Evolutionary conservation across 1,140 invertebrate species (phyloP), one percentile per base, ranked within the genome.

Genomic region (Eumeta japonica): DNA sequence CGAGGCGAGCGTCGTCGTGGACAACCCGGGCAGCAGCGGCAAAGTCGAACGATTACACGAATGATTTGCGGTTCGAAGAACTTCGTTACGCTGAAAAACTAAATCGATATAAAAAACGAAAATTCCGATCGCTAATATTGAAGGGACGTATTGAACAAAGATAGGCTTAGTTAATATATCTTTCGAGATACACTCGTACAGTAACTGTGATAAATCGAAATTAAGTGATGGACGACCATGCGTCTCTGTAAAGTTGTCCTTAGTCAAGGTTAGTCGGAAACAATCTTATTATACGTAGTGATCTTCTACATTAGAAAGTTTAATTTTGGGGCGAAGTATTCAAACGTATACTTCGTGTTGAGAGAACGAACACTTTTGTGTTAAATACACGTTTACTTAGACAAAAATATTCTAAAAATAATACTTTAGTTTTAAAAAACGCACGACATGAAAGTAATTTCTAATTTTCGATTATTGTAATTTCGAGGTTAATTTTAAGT

Each of bases 21-120:
- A 53, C 27, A 60, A 63, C 10, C 54, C 59, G 4, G 66, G 70
- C 1, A 55, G 45, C 3, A 74, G 56, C 30, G 70, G 66, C 13
- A 71, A 74, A 32, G 63, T 74, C 3, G 57, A 71, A 39, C 57
- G 66, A 32, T 38, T 74, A 30, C 50, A 58, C 30, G 63, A 68
- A 16, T 47, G 55, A 36, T 52, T n/a, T n/a, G n/a, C n/a, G n/a
- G n/a, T n/a, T n/a, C n/a, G n/a, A n/a, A n/a, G n/a, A n/a, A n/a
- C n/a, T n/a, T n/a, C n/a, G n/a, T n/a, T n/a, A n/a, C n/a, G n/a
- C n/a, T n/a, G n/a, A n/a, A n/a, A n/a, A n/a, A n/a, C n/a, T n/a
- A 24, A 24, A 24, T 24, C n/a, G 5, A 24, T 5, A 24, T 24
- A 24, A 24, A 24, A 24, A 24, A 7, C n/a, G 20, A 7, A 24